Base-by-base conservation (phyloP, 1,140 invertebrate genomes). In the Dendrolimus punctatus region DNA sequence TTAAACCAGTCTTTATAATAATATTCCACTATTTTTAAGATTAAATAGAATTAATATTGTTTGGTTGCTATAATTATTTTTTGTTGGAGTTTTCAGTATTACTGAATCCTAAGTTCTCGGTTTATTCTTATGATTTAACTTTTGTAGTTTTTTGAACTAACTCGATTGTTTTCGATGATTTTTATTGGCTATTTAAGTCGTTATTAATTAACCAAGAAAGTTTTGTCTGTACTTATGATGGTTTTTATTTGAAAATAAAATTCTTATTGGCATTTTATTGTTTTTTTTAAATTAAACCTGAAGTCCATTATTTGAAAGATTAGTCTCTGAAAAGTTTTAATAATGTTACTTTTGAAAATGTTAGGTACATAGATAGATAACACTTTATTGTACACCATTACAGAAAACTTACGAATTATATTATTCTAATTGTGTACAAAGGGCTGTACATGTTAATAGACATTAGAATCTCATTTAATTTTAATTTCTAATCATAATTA, bases 21-120 rank as follows among this genome's bases (percentile, higher is more conserved):
- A 45, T 54, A 63, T 66, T 71, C 68, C 63, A 68, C 52, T 68
- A 62, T 46, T 50, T 50, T 49, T 53, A 53, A 47, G 47, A n/a
- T 9, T 45, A 45, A 6, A 45, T 6, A 43, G n/a, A 8, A 10
- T 42, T 10, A 46, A 50, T 53, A 36, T 23, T 7, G 36, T 44
- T 49, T 39, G 41, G 40, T 42, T 43, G 44, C 23, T 23, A 23
- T 23, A 23, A 23, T 23, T 23, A 23, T 45, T 45, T 45, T 10
- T 45, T 45, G 6, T 45, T 9, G 5, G 23, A 45, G 6, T 7
- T 4, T 45, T 45, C 43, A 45, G 43, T 45, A 45, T 45, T 45
- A 23, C 23, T 23, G 23, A 23, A 23, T 23, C 23, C 23, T 23
- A 23, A 23, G 23, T 23, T 23, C 23, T 23, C 23, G 23, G 23